Percentiles rank a stretch among this genome's conserved stretches.
Conservation (phyloP, 2,797 vertebrate species). For the Nannoperca australis region DNA sequence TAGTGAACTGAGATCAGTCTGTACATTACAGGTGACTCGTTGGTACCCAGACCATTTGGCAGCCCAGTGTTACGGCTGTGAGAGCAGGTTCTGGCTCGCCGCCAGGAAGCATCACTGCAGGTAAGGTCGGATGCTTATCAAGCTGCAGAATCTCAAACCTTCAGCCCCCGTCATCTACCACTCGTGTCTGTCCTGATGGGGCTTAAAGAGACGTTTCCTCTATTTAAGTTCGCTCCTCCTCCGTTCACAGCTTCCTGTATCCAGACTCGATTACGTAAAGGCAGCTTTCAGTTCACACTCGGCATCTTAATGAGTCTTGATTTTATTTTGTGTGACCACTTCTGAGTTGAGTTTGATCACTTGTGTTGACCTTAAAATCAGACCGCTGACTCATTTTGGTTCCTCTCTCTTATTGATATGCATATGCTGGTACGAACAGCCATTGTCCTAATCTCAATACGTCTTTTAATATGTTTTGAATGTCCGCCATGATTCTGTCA, state of each 20-base stretch:
- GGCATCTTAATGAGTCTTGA: background rate
- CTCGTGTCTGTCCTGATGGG: slow-evolving; percentile 14
- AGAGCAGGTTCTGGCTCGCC: slow-evolving; percentile 96
- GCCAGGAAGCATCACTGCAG: slow-evolving; percentile 98
- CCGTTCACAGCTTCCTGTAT: slow-evolving; percentile 10
- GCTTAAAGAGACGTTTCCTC: slow-evolving; percentile 6
- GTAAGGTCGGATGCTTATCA: slow-evolving; percentile 73
- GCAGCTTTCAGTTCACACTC: background rate
- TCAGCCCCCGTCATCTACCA: slow-evolving; percentile 4
- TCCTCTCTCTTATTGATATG: background rate
- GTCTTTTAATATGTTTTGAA: background rate
- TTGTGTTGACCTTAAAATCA: slow-evolving; percentile 5
- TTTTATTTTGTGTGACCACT: background rate
- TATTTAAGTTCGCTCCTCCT: background rate
- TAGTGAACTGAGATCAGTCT: slow-evolving; percentile 44
- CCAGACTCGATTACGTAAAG: slow-evolving; percentile 4
- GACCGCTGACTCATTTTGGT: background rate
- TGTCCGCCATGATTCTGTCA: background rate
- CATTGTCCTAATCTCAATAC: background rate
- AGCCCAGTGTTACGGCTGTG: slow-evolving; percentile 96
- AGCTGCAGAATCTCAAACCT: slow-evolving; percentile 17
- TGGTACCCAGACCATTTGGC: slow-evolving; percentile 98
- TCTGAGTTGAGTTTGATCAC: background rate
- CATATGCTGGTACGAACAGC: background rate
- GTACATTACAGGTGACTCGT: slow-evolving; percentile 90